Base-by-base conservation (phyloP, 2,888 invertebrate genomes). In the Trichogramma dendrolimi region DNA sequence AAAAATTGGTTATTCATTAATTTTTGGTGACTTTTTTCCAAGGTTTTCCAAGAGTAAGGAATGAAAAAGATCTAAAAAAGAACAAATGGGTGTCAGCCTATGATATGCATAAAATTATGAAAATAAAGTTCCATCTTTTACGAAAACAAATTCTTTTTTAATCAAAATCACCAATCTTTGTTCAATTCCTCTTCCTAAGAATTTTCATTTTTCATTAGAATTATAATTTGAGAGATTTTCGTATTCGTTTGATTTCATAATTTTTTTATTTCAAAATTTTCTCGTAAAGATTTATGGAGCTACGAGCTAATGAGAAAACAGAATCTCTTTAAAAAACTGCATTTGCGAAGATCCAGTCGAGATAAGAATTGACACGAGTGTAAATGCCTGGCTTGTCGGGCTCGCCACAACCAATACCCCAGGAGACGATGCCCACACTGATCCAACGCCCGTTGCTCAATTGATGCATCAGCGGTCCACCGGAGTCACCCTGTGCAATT, bases 391-490 rank as follows among this genome's bases (percentile, higher is more conserved):
- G 93, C 63, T 85, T 86, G 54, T 84, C 85, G 38, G 85, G 83
- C 67, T 88, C 86, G 0, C 91, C 93, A 73, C 94, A 94, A 4
- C 88, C 84, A 46, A 91, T 83, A 10, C 93, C 93, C 91, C 92
- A 93, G 0, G 92, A 92, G 0, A 94, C 93, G 60, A 94, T 83
- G 1, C 93, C 94, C 51, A 91, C 83, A 41, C 84, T 83, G 0
- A 88, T 83, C 92, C 92, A 93, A 53, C 90, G 85, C 0, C 87
- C 87, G 73, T 88, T 88, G 1, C 85, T 80, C 72, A 90, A 80
- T 75, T 89, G 89, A 70, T 87, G 83, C 79, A 92, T 83, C 44
- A 94, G 78, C 0, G 94, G 93, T 0, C 94, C 94, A 8, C 93
- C 93, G 6, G 89, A 92, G 77, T 93, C 92, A 7, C 91, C 92